Evolutionary conservation across 2,797 vertebrate species (phyloP).

Genomic region (Tarsius wallacei): DNA sequence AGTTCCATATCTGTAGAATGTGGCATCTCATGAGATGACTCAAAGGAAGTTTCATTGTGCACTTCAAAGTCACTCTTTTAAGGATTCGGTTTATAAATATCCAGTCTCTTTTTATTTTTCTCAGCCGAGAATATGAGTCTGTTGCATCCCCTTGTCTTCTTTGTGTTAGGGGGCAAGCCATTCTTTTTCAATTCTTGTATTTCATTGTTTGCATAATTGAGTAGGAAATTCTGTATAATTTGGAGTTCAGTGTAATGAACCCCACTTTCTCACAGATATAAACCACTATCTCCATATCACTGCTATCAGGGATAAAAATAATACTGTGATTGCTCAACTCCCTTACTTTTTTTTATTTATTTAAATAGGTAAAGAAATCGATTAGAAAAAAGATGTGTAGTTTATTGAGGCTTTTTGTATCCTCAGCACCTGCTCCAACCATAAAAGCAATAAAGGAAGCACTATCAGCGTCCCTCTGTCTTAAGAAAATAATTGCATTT

Average conservation of each 20-base stretch:
- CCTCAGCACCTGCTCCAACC: background rate
- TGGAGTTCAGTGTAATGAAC: background rate
- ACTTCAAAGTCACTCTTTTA: background rate
- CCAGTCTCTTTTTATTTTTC: background rate
- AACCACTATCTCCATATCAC: background rate
- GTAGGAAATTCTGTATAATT: background rate
- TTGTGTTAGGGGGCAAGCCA: background rate
- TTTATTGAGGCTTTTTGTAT: background rate
- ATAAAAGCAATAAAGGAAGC: background rate
- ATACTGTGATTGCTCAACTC: background rate
- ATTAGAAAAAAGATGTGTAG: background rate
- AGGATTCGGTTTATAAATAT: background rate
- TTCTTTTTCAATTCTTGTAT: background rate
- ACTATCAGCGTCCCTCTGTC: background rate
- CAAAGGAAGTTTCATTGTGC: background rate
- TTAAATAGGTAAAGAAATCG: constrained; percentile 40
- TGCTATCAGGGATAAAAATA: background rate
- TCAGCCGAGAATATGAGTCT: background rate
- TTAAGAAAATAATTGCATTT: background rate
- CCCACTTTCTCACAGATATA: background rate
- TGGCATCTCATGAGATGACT: background rate
- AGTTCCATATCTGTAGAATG: background rate
- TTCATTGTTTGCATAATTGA: background rate
- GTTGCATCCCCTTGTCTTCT: background rate
- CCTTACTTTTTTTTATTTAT: background rate